Conservation (phyloP, 2,888 invertebrate species). For the Stramonita haemastoma region DNA sequence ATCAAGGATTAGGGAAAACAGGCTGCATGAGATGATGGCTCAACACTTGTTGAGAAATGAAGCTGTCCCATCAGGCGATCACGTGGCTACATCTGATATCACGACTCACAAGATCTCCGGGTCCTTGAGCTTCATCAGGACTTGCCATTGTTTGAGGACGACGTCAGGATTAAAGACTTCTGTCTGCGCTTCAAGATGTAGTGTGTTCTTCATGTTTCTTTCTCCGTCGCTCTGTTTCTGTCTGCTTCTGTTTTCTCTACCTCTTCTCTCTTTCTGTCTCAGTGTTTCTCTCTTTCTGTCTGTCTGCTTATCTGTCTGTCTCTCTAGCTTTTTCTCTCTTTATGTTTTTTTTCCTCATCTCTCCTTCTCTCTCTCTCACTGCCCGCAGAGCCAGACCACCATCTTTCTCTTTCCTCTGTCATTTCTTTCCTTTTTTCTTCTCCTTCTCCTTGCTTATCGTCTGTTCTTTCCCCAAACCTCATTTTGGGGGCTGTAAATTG, state of each 20-base stretch:
- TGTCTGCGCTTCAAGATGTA: not conserved
- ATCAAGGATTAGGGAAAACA: not conserved
- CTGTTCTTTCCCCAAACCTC: not conserved
- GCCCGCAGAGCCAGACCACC: too few relatives aligned
- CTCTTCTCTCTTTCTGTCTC: not conserved
- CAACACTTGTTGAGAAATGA: not conserved
- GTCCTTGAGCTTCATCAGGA: not conserved
- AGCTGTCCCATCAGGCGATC: not conserved
- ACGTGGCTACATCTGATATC: not conserved
- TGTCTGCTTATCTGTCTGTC: not conserved
- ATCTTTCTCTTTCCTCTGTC: too few relatives aligned
- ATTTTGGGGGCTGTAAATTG: slow-evolving; percentile 14
- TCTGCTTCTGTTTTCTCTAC: not conserved
- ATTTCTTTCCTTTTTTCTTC: too few relatives aligned
- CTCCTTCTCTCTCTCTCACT: not conserved
- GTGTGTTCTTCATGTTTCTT: not conserved
- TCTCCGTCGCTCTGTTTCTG: not conserved
- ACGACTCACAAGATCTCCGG: not conserved
- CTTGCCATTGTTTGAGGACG: not conserved
- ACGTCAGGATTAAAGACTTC: not conserved
- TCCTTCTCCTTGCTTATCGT: too few relatives aligned
- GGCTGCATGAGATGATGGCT: not conserved
- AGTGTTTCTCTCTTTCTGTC: not conserved
- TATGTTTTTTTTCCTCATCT: not conserved
- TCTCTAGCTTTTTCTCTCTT: not conserved